These are phyloP conservation scores for Porites cylindrica DNA, from an alignment of 92 coral and sea anemone genomes.

Conservation along the genomic window DNA sequence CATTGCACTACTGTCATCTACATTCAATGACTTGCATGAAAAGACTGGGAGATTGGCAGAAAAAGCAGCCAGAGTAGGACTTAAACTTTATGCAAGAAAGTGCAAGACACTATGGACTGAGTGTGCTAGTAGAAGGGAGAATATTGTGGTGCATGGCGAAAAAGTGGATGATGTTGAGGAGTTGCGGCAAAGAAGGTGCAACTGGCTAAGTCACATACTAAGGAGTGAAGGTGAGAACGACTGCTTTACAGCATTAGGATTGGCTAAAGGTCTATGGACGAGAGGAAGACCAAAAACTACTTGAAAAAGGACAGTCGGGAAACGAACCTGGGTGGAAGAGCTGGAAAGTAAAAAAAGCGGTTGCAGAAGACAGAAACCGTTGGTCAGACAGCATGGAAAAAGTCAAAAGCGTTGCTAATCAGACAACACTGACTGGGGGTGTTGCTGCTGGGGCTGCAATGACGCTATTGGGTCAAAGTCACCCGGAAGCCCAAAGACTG, in stretches of 20 bases:
- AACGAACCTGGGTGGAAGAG: neutral
- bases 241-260: neutral
- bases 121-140: neutral
- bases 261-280: neutral
- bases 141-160: neutral
- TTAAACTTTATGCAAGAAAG: neutral
- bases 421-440: too few relatives aligned
- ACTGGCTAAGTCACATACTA: neutral
- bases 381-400: too few relatives aligned
- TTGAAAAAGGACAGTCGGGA: neutral
- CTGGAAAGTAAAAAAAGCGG: neutral
- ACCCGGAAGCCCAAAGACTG: too few relatives aligned
- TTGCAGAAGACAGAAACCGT: too few relatives aligned
- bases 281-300: neutral
- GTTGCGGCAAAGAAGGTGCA: neutral
- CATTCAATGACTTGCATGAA: too few relatives aligned
- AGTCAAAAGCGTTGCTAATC: too few relatives aligned
- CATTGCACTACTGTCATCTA: neutral
- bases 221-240: neutral
- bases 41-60: too few relatives aligned
- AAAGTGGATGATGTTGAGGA: neutral
- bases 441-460: too few relatives aligned
- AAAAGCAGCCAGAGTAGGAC: neutral
- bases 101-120: slow-evolving; percentile 1
- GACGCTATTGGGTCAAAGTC: too few relatives aligned